Evolutionary conservation across 2,888 invertebrate species (phyloP).

Genomic region (Dioctria rufipes): DNA sequence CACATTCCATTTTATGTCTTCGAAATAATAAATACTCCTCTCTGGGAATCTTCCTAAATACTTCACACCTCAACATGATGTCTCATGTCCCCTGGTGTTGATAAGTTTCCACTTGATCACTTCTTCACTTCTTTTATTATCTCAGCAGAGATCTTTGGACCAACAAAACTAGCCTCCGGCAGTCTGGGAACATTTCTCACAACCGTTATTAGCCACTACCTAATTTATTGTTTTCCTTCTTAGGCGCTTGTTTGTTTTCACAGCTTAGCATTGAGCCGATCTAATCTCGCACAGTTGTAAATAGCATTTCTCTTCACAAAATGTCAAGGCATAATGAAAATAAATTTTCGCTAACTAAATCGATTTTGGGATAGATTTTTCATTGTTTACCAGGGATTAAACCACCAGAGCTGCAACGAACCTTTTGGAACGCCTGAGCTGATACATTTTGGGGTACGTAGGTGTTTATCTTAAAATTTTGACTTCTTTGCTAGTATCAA

Average conservation of each 20-base stretch:
- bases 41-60: too few species aligned
- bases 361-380: conserved; percentile 22
- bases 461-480: conserved; percentile 35
- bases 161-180: conserved; percentile 24
- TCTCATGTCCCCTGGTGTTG: background rate
- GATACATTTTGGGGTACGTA: conserved; percentile 9
- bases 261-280: conserved; percentile 26
- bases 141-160: background rate
- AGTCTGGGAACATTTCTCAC: conserved; percentile 17
- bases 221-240: conserved; percentile 23
- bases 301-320: conserved; percentile 15
- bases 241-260: conserved; percentile 27
- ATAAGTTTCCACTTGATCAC: conserved; percentile 26
- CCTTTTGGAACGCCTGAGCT: background rate
- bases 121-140: conserved; percentile 9
- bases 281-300: conserved; percentile 38
- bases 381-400: background rate
- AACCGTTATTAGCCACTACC: conserved; percentile 17
- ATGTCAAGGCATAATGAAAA: conserved; percentile 15
- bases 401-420: background rate
- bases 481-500: conserved; percentile 17
- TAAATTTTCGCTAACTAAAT: conserved; percentile 23
- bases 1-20: too few species aligned
- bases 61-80: background rate
- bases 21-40: too few species aligned